Evolutionary conservation across 1,140 invertebrate genomes (phyloP).

Genomic region (Phymastichus coffea): DNA sequence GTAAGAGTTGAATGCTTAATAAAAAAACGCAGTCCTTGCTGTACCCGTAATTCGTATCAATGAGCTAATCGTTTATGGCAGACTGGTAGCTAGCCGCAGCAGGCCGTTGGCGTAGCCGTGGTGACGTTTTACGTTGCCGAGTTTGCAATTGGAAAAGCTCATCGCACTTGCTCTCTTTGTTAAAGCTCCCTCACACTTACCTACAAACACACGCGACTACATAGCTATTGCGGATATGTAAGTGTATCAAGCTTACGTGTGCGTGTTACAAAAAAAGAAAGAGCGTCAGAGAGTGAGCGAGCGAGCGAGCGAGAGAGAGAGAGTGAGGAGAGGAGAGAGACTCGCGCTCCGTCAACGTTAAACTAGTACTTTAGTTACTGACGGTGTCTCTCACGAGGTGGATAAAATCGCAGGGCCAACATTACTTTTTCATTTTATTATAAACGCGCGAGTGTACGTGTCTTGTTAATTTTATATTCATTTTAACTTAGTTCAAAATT

Average conservation of each 20-base stretch:
- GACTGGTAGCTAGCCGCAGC: too few species aligned
- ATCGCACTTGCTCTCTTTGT: not conserved
- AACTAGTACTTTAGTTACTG: conserved; percentile 44
- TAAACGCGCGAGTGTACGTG: not conserved
- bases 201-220: too few species aligned
- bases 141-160: conserved; percentile 13
- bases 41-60: conserved; percentile 15
- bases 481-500: not conserved
- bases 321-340: not conserved
- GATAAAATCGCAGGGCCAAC: conserved; percentile 25
- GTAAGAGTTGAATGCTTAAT: too few species aligned
- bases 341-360: too few species aligned
- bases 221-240: too few species aligned
- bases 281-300: conserved; percentile 5
- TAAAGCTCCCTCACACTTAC: too few species aligned
- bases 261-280: not conserved
- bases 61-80: too few species aligned
- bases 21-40: too few species aligned
- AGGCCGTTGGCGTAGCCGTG: too few species aligned
- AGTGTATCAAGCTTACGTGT: not conserved
- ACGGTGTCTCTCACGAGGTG: conserved; percentile 50
- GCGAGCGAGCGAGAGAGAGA: conserved; percentile 15
- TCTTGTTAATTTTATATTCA: not conserved
- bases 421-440: not conserved
- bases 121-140: too few species aligned